A percentile compares a stretch with the other conserved stretches of the same genome.
Evolutionary conservation across 1,140 invertebrate genomes (phyloP).

Genomic region (Lepidurus apus): DNA sequence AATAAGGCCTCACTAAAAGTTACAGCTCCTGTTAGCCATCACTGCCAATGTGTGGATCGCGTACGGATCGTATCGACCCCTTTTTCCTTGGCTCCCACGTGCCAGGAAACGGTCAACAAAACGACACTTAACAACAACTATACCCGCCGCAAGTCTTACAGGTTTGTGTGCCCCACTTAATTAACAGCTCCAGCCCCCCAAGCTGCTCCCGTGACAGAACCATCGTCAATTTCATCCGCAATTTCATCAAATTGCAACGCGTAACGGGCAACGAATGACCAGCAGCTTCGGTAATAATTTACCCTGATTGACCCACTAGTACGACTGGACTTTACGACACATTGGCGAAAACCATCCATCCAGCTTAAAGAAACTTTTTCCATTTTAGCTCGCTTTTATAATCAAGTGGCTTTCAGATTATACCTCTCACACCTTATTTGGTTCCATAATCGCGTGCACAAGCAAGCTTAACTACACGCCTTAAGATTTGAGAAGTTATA

Average conservation of each 20-base stretch:
- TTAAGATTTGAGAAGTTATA: too few species aligned
- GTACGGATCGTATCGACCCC: background rate
- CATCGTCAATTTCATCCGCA: background rate
- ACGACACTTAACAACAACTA: background rate
- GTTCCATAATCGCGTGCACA: too few species aligned
- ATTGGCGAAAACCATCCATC: too few species aligned
- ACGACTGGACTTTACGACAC: too few species aligned
- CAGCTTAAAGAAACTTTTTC: too few species aligned
- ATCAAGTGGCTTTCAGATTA: too few species aligned
- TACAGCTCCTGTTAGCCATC: background rate
- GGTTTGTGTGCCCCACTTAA: background rate
- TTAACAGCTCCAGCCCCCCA: background rate
- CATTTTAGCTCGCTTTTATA: too few species aligned
- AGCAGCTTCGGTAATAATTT: too few species aligned
- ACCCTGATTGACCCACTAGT: too few species aligned
- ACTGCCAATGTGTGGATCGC: background rate
- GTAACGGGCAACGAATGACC: background rate
- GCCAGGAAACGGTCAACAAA: background rate
- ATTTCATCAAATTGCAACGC: background rate
- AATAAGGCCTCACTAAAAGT: too few species aligned
- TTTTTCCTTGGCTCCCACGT: background rate
- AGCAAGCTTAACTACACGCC: too few species aligned
- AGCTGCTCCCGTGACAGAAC: background rate
- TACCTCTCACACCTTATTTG: too few species aligned
- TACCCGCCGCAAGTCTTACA: constrained; percentile 7